Evolutionary conservation across 2,113 vertebrate species (phyloP).

Genomic region (Thamnaconus septentrionalis): DNA sequence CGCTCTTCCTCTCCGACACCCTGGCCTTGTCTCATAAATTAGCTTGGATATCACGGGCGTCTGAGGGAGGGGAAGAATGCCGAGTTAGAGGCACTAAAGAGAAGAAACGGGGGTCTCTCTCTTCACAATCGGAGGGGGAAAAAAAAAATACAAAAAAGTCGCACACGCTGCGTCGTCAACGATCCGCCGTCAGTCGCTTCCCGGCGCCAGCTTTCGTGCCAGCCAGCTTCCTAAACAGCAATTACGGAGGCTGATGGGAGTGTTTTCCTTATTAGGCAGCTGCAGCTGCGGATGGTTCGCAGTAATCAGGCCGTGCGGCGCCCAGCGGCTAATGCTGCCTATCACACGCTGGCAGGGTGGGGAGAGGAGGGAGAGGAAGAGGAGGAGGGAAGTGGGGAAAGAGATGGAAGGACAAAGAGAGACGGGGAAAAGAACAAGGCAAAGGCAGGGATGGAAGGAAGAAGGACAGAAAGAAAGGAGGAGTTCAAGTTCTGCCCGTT

Average conservation of each 20-base stretch:
- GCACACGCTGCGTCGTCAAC: slow-evolving; percentile 42
- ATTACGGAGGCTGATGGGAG: slow-evolving; percentile 67
- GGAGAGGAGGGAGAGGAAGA: not conserved
- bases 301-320: slow-evolving; percentile 64
- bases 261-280: slow-evolving; percentile 73
- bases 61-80: slow-evolving; percentile 30
- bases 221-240: slow-evolving; percentile 71
- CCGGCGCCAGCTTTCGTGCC: slow-evolving; percentile 33
- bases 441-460: too few relatives aligned
- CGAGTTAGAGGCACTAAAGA: slow-evolving; percentile 22
- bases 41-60: slow-evolving; percentile 39
- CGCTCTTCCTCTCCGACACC: not conserved
- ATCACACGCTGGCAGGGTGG: slow-evolving; percentile 16
- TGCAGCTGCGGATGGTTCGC: slow-evolving; percentile 69
- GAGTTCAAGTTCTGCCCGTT: too few relatives aligned
- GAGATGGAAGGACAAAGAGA: not conserved
- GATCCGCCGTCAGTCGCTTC: slow-evolving; percentile 46
- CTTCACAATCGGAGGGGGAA: slow-evolving; percentile 10
- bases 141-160: slow-evolving; percentile 32
- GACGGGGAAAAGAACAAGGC: too few relatives aligned
- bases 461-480: too few relatives aligned
- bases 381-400: not conserved
- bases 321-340: slow-evolving; percentile 58
- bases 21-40: slow-evolving; percentile 31
- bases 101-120: slow-evolving; percentile 15